phyloP scores from a whole-genome alignment of 2,888 invertebrate genomes.

The Amaurobius ferox region DNA sequence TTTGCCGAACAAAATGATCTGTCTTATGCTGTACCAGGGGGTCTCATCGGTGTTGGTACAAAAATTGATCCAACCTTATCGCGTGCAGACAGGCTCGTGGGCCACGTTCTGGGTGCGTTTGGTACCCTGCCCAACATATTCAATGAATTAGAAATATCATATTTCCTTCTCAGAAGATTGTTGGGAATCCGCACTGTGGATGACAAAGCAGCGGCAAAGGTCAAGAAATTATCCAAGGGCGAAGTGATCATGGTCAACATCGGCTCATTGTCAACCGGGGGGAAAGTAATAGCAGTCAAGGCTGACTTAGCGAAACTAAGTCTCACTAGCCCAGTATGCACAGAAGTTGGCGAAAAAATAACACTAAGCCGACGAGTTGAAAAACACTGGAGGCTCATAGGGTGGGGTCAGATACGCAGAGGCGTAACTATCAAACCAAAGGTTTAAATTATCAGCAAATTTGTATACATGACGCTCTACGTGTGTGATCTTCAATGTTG shows the following conservation, averaged over 20 bases:
- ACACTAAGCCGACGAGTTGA: constrained; percentile 98
- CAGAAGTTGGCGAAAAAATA: constrained; percentile 98
- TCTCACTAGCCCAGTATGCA: constrained; percentile 98
- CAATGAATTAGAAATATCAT: constrained; percentile 97
- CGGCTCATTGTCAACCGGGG: constrained; percentile 98
- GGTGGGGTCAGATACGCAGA: neutral
- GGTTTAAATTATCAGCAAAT: no score
- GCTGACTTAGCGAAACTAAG: constrained; percentile 98
- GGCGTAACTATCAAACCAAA: no score
- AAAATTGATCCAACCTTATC: constrained; percentile 99
- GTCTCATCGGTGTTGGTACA: constrained; percentile 97
- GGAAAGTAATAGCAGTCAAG: constrained; percentile 93
- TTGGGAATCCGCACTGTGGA: constrained; percentile 98
- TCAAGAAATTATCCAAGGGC: constrained; percentile 91
- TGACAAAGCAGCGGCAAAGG: constrained; percentile 98
- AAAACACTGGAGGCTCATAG: constrained; percentile 94
- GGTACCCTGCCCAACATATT: constrained; percentile 97
- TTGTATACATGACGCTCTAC: no score
- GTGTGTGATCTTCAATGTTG: no score
- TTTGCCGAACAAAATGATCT: constrained; percentile 98
- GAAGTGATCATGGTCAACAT: constrained; percentile 98
- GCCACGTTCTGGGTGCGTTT: constrained; percentile 97
- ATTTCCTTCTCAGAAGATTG: constrained; percentile 95
- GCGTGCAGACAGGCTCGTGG: constrained; percentile 97
- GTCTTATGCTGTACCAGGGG: constrained; percentile 98